These are phyloP conservation scores for Oscheius sp. DNA, from an alignment of 2,888 invertebrate genomes.

Conservation along the genomic window DNA sequence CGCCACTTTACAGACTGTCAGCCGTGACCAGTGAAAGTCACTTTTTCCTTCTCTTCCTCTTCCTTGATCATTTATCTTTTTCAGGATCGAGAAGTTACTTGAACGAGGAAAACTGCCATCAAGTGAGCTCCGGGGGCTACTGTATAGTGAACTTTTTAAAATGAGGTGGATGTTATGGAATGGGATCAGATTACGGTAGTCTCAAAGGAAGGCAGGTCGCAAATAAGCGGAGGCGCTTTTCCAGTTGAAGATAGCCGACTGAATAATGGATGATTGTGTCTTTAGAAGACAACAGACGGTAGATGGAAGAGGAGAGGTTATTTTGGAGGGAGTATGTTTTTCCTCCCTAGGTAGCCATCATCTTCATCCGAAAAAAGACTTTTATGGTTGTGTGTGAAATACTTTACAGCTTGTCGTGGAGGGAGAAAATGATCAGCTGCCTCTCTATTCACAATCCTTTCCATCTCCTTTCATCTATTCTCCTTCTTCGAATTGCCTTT, in stretches of 20 bases:
- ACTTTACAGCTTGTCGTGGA: conserved; percentile 8
- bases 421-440: too few relatives aligned
- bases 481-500: too few relatives aligned
- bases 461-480: too few relatives aligned
- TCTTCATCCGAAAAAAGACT: not conserved
- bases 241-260: conserved; percentile 21
- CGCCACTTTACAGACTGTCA: conserved; percentile 14
- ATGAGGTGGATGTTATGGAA: not conserved
- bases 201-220: conserved; percentile 1
- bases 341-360: not conserved
- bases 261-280: conserved; percentile 14
- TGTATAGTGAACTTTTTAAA: not conserved
- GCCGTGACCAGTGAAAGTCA: conserved; percentile 23
- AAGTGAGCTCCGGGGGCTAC: not conserved
- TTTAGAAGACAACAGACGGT: conserved; percentile 24
- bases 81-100: conserved; percentile 13
- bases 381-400: not conserved
- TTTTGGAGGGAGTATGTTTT: conserved; percentile 14
- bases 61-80: too few relatives aligned
- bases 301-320: not conserved
- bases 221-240: conserved; percentile 21
- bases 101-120: conserved; percentile 17
- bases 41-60: not conserved
- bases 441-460: too few relatives aligned
- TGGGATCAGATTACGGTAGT: conserved; percentile 1